Base-by-base conservation (phyloP, 2,888 invertebrate species). In the Trachelus stipa region DNA sequence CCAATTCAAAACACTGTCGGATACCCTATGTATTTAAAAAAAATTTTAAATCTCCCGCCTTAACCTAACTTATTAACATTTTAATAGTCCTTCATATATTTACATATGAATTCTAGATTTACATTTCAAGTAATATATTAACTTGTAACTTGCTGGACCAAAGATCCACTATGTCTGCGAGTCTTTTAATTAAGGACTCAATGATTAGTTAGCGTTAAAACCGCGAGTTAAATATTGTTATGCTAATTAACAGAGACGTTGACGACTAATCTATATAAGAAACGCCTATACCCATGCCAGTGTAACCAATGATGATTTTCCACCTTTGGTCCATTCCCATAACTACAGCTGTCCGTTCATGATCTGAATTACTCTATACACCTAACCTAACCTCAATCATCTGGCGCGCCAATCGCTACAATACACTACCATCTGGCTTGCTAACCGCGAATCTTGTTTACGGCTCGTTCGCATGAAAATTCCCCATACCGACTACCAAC, bases 201-300 rank as follows among this genome's bases (percentile, higher is more conserved):
- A 85, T 87, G 85, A 87, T 87, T 87, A 87, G 85, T 87, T 86
- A 84, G 83, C 85, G 83, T 78, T 86, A 85, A 85, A 86, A 85
- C 85, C 82, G 83, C 85, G 83, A 85, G 86, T 87, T 87, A 87
- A 86, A 87, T 87, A 87, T 87, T 87, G 87, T 87, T 87, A 87
- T 87, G 87, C 87, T 87, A 87, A 87, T 87, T 86, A 86, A 84
- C 83, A 81, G 81, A 80, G 87, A 87, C 87, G 85, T 87, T 87
- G 87, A 87, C 84, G 87, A 87, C 87, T 87, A 83, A 86, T 83
- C 81, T 86, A 84, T 85, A 85, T 85, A 86, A 86, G 87, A 85
- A 85, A 83, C 2, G 23, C 85, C n/a, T 33, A 1, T 71, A 23
- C 11, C 23, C 40, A 23, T 23, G 23, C 23, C 9, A 23, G 23